Evolutionary conservation across 1,140 invertebrate species (phyloP), one percentile per base, ranked within the genome.

Genomic region (Cotesia chilonis): DNA sequence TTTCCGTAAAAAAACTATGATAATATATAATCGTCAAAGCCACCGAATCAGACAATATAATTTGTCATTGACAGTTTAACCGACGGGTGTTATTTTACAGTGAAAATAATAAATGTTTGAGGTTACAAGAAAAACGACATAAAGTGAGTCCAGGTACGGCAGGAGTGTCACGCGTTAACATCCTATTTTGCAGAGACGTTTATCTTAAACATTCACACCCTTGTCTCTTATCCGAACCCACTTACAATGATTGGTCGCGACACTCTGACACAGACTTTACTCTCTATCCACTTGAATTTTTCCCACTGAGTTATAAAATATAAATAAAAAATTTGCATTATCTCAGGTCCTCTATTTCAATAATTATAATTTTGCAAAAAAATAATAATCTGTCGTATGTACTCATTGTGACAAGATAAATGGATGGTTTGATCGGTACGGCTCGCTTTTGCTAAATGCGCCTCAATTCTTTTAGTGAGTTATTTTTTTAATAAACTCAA

Each of bases 111-210:
- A 65, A 55, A 65, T 65, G 36, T 54, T 71, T 55, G 36, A 52
- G 7, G 17, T 35, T 52, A 57, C 38, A 63, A 51, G 36, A 47
- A 47, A 47, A 47, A 28, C 4, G 47, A 57, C 35, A 2, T 66
- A 64, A 54, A 68, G 65, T 35, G 9, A 36, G 28, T 60, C 41
- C 9, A 47, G 41, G 41, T 10, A 20, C 2, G 28, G 41, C 41
- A 20, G 9, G 28, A 28, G 59, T 60, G 70, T 78, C 72, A 69
- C 71, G 76, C 79, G 76, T 81, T 78, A 80, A 79, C 78, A 77
- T 81, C 75, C 78, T 76, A 80, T 81, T 78, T 55, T 20, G 38
- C 28, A 4, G 12, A 41, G n/a, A 28, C 37, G 67, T 60, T 41
- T 14, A 4, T 63, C 10, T 64, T 54, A 20, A 41, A 6, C 36